phyloP scores from a whole-genome alignment of 2,797 vertebrate genomes.

The Schizopygopsis malacanthus region DNA sequence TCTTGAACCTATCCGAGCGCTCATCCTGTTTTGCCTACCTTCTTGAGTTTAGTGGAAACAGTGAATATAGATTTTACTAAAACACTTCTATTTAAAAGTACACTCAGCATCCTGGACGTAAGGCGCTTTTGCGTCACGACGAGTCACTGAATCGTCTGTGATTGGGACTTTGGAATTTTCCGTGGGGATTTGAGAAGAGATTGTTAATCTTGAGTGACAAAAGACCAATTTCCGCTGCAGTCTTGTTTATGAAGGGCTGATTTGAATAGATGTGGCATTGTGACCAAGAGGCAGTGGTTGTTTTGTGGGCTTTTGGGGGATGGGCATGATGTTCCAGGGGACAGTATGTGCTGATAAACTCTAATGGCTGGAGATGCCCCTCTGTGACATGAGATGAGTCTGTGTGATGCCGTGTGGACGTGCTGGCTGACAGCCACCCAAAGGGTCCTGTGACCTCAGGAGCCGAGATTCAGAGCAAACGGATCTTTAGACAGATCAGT shows the following conservation, averaged over 20 bases:
- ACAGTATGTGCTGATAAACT: constrained; percentile 41
- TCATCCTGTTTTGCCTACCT: constrained; percentile 63
- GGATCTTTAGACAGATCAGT: constrained; percentile 61
- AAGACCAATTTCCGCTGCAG: constrained; percentile 51
- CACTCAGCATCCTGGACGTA: constrained; percentile 51
- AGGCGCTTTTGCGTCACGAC: constrained; percentile 36
- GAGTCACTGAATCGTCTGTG: neutral
- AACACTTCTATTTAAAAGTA: constrained; percentile 53
- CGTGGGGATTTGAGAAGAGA: constrained; percentile 32
- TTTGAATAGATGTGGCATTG: constrained; percentile 49
- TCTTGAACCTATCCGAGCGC: constrained; percentile 50
- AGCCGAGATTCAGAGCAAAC: constrained; percentile 33
- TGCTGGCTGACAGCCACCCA: constrained; percentile 40
- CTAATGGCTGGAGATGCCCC: constrained; percentile 45
- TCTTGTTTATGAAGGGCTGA: constrained; percentile 32
- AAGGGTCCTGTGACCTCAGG: constrained; percentile 20
- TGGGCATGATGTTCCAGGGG: constrained; percentile 25
- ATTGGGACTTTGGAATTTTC: constrained; percentile 42
- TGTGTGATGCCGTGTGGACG: constrained; percentile 23
- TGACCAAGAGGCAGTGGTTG: constrained; percentile 49
- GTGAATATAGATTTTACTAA: constrained; percentile 54
- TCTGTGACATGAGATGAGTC: constrained; percentile 43
- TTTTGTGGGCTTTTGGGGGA: constrained; percentile 34
- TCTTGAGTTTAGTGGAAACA: constrained; percentile 41
- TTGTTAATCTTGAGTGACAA: constrained; percentile 51